A percentile compares a stretch with the other conserved stretches of the same genome.
These are phyloP conservation scores for Podiceps cristatus DNA, from an alignment of 2,113 vertebrate genomes.

Conservation along the genomic window DNA sequence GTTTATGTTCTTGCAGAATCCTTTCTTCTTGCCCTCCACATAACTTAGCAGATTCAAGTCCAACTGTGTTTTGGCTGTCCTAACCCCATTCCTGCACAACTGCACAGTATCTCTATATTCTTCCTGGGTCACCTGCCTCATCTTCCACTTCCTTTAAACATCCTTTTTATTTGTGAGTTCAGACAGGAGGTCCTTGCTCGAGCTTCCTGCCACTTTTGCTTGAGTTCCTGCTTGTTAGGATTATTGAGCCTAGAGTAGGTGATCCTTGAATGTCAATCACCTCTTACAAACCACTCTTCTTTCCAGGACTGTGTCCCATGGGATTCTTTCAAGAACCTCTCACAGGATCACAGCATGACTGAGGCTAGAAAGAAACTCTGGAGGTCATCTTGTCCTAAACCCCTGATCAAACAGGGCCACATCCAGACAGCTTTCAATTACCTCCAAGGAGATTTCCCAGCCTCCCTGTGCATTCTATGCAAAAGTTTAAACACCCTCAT, in stretches of 20 bases:
- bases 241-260: not conserved
- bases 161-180: not conserved
- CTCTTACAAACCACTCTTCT: not conserved
- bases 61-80: not conserved
- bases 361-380: not conserved
- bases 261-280: not conserved
- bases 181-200: not conserved
- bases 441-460: not conserved
- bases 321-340: not conserved
- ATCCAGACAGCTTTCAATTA: not conserved
- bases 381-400: not conserved
- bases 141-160: not conserved
- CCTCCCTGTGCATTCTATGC: not conserved
- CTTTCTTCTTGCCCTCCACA: not conserved
- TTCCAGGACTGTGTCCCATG: not conserved
- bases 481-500: rapidly evolving
- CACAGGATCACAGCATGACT: not conserved
- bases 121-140: not conserved
- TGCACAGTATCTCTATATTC: not conserved
- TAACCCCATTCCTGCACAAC: not conserved
- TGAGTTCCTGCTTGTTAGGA: not conserved
- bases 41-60: not conserved
- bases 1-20: not conserved
- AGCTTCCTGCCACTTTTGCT: not conserved
- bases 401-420: not conserved